Conservation (phyloP, 2,888 invertebrate species). For the Campoplex capitator region DNA sequence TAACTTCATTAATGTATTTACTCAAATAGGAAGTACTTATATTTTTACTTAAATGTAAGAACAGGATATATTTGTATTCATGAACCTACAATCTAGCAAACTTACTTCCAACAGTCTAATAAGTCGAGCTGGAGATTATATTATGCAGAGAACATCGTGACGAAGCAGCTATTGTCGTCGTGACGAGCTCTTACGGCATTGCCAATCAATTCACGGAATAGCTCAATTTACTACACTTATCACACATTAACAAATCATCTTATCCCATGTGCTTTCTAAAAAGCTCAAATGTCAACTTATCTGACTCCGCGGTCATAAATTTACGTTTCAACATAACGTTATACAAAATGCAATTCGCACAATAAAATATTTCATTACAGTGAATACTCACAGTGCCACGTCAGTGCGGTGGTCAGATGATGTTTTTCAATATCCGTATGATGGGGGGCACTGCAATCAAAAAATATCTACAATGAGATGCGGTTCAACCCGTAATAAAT, state of each 20-base stretch:
- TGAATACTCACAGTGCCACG: slow-evolving; percentile 79
- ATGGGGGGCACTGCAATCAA: slow-evolving; percentile 75
- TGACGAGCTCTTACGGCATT: not conserved
- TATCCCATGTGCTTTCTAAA: not conserved
- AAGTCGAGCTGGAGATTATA: not conserved
- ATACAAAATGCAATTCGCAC: not conserved
- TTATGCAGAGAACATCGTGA: not conserved
- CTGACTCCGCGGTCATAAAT: not conserved
- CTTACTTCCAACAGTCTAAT: not conserved
- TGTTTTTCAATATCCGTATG: slow-evolving; percentile 74
- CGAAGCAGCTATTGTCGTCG: not conserved
- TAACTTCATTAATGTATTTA: slow-evolving; percentile 3
- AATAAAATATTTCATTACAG: not conserved
- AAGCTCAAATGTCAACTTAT: not conserved
- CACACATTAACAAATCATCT: not conserved
- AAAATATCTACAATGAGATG: slow-evolving; percentile 29
- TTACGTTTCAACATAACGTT: not conserved
- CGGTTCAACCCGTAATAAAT: not conserved
- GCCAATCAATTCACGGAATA: not conserved
- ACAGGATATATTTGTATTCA: not conserved
- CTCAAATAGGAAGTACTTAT: not conserved
- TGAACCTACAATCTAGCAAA: not conserved
- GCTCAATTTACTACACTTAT: not conserved
- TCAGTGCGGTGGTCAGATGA: slow-evolving; percentile 79
- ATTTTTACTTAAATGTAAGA: not conserved